phyloP scores from a whole-genome alignment of 2,113 vertebrate genomes.

The Lucifuga dentata region DNA sequence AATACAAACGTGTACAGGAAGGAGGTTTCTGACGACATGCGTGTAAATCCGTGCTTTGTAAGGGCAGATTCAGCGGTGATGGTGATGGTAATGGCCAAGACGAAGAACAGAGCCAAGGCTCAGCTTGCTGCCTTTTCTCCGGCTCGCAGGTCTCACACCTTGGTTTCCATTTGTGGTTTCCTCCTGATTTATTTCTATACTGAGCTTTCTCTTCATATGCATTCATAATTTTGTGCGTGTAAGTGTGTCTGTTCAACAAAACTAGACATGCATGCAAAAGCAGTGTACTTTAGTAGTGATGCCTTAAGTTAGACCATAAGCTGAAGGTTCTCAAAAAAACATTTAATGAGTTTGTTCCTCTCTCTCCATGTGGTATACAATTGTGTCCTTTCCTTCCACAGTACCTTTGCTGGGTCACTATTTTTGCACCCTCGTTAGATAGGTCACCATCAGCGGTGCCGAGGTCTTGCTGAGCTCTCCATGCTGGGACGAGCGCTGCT shows the following conservation, averaged over 20 bases:
- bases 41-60: slow-evolving; percentile 61
- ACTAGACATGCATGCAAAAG: slow-evolving; percentile 85
- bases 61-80: slow-evolving; percentile 51
- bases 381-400: slow-evolving; percentile 82
- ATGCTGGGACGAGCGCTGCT: slow-evolving; percentile 59
- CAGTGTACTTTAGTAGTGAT: slow-evolving; percentile 84
- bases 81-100: slow-evolving; percentile 57
- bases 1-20: slow-evolving; percentile 68
- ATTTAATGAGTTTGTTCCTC: slow-evolving; percentile 80
- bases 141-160: slow-evolving; percentile 37
- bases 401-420: slow-evolving; percentile 79
- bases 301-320: slow-evolving; percentile 83
- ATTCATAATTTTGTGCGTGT: slow-evolving; percentile 81
- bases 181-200: slow-evolving; percentile 72
- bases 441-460: slow-evolving; percentile 79
- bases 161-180: slow-evolving; percentile 59
- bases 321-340: slow-evolving; percentile 77
- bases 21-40: slow-evolving; percentile 61
- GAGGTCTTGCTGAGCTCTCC: slow-evolving; percentile 73
- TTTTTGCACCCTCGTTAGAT: slow-evolving; percentile 81
- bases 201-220: slow-evolving; percentile 76
- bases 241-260: slow-evolving; percentile 82
- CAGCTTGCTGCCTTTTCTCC: slow-evolving; percentile 44
- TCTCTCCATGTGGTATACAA: slow-evolving; percentile 81
- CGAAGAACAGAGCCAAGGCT: slow-evolving; percentile 38